Evolutionary conservation across 2,888 invertebrate species (phyloP), one percentile per base, ranked within the genome.

Genomic region (Dinocampus coccinellae): DNA sequence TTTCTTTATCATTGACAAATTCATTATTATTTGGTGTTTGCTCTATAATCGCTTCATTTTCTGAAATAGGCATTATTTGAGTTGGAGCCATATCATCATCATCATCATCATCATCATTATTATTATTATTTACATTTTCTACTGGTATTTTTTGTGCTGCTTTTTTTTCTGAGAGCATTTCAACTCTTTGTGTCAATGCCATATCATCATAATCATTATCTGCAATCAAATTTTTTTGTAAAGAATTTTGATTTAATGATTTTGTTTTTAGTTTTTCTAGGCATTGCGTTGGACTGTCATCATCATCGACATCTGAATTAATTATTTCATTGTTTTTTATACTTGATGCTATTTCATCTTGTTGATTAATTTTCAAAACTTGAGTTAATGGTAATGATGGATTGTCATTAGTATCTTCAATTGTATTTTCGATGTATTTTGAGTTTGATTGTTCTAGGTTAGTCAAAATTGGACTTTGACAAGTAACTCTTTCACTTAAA

Each of bases 401-500:
- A 55, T 77, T 72, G 9, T 77, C 76, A 4, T 61, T 52, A 26
- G 62, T 52, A 36, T 47, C 20, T 10, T 47, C 42, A 47, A 22
- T 36, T n/a, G 62, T 53, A 29, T 72, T 57, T 47, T 69, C 66
- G 53, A 13, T n/a, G 1, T 39, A 1, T 13, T 1, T 13, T 39
- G 13, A 0, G 39, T n/a, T 3, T 39, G n/a, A n/a, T 2, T 39
- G 39, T 1, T 39, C 39, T 3, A 22, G 75, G 77, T 16, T 75
- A 24, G 60, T 77, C 75, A 53, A 34, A 16, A 62, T 53, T 60
- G 68, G 33, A 60, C 60, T 68, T 29, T 33, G 29, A 10, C 47
- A n/a, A 0, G 73, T 75, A 4, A 77, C 76, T 22, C 77, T 73
- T 11, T 26, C 24, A 6, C 4, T 20, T 7, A 47, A 16, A 16